phyloP scores from a whole-genome alignment of 37 sponge, comb jelly and placozoan genomes.

The Mnemiopsis leidyi region DNA sequence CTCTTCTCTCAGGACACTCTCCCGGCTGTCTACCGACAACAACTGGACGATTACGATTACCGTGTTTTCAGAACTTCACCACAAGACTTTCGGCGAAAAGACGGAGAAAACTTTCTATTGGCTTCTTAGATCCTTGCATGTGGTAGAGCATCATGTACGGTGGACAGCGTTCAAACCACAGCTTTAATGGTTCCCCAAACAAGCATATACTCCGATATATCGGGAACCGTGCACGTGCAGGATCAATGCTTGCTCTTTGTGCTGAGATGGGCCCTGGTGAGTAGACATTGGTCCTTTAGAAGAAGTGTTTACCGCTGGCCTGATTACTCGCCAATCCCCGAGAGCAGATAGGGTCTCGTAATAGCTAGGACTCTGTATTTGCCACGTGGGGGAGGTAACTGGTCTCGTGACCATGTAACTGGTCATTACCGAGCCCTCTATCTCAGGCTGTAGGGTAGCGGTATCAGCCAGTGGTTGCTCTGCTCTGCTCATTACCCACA shows the following conservation, averaged over 20 bases:
- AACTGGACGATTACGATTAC: not conserved
- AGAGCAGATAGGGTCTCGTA: not conserved
- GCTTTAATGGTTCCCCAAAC: not conserved
- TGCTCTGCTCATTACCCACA: not conserved
- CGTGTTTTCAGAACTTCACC: not conserved
- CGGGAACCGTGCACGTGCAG: not conserved
- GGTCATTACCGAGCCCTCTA: not conserved
- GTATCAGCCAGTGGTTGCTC: not conserved
- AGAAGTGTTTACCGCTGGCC: not conserved
- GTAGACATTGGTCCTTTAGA: not conserved
- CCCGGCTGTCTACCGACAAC: not conserved
- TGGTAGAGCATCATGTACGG: too few relatives aligned
- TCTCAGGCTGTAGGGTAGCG: not conserved
- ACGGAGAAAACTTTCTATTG: not conserved
- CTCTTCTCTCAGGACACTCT: not conserved
- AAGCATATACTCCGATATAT: not conserved
- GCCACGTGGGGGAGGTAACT: not conserved
- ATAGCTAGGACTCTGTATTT: not conserved
- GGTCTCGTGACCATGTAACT: not conserved
- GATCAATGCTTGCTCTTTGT: not conserved
- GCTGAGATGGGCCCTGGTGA: not conserved
- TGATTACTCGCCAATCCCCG: not conserved
- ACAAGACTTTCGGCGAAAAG: not conserved
- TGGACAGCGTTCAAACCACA: not conserved
- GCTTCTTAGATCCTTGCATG: not conserved